Percentiles rank a stretch among this genome's conserved stretches.
Evolutionary conservation across 2,888 invertebrate species (phyloP).

Genomic region (Coecobrya sp.): DNA sequence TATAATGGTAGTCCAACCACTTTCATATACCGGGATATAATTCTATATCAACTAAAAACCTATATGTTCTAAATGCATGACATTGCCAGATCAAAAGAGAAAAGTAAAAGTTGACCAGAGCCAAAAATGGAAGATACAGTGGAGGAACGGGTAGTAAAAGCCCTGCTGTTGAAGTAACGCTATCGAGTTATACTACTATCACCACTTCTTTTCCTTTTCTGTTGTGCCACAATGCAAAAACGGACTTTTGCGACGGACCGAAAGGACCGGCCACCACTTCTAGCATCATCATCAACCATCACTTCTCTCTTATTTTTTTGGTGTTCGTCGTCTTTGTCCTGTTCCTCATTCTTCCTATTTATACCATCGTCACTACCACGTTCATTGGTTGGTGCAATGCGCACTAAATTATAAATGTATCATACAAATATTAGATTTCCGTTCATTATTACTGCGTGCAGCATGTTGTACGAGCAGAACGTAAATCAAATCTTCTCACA

Average conservation of each 20-base stretch:
- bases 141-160: background rate
- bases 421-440: constrained; percentile 81
- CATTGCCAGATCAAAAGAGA: constrained; percentile 81
- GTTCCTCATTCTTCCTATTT: background rate
- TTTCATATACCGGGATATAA: background rate
- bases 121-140: constrained; percentile 58
- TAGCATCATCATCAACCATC: constrained; percentile 27
- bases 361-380: background rate
- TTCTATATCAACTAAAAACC: constrained; percentile 36
- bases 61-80: constrained; percentile 79
- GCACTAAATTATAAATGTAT: constrained; percentile 82
- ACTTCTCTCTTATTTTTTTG: background rate
- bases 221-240: constrained; percentile 42
- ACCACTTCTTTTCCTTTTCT: constrained; percentile 41
- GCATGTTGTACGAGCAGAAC: constrained; percentile 80
- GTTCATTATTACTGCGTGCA: constrained; percentile 80
- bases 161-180: background rate
- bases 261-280: constrained; percentile 6
- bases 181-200: background rate
- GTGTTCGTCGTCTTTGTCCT: constrained; percentile 12
- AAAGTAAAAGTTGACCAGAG: constrained; percentile 79
- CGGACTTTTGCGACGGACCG: constrained; percentile 1
- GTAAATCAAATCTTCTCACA: constrained; percentile 82
- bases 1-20: background rate
- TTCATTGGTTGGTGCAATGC: constrained; percentile 72